phyloP scores from a whole-genome alignment of 2,113 vertebrate species.

The Vulpes ferrilata region DNA sequence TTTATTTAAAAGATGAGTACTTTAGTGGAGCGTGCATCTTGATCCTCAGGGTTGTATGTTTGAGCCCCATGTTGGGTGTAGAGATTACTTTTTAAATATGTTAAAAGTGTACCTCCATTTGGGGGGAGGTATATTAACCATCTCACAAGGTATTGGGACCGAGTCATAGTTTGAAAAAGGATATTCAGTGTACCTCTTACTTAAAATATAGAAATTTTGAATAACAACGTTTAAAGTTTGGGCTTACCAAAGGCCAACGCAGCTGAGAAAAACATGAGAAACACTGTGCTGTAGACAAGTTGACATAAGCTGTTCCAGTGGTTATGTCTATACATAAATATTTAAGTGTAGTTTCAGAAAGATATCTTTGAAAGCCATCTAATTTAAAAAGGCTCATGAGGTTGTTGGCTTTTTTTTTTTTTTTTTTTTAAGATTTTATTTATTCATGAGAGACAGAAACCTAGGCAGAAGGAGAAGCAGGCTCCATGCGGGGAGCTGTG shows the following conservation, averaged over 20 bases:
- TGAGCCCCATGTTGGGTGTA: neutral
- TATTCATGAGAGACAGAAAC: too few relatives aligned
- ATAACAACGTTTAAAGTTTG: neutral
- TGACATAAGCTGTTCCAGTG: neutral
- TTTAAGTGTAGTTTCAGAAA: neutral
- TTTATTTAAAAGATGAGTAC: neutral
- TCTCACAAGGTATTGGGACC: neutral
- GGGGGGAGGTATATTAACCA: neutral
- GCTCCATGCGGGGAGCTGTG: too few relatives aligned
- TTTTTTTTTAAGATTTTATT: too few relatives aligned
- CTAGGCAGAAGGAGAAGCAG: too few relatives aligned
- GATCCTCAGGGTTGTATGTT: neutral
- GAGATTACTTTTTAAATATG: neutral
- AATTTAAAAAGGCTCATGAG: neutral
- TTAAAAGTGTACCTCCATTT: neutral
- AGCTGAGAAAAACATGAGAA: neutral
- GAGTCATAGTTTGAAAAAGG: neutral
- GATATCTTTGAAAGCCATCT: neutral
- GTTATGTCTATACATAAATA: neutral
- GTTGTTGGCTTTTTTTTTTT: too few relatives aligned
- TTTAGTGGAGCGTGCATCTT: neutral
- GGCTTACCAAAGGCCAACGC: neutral
- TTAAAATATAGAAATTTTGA: neutral
- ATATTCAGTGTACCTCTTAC: neutral
- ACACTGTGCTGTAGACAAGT: neutral